These are phyloP conservation scores for Chaenocephalus aceratus DNA, from an alignment of 2,113 vertebrate genomes.

Conservation along the genomic window DNA sequence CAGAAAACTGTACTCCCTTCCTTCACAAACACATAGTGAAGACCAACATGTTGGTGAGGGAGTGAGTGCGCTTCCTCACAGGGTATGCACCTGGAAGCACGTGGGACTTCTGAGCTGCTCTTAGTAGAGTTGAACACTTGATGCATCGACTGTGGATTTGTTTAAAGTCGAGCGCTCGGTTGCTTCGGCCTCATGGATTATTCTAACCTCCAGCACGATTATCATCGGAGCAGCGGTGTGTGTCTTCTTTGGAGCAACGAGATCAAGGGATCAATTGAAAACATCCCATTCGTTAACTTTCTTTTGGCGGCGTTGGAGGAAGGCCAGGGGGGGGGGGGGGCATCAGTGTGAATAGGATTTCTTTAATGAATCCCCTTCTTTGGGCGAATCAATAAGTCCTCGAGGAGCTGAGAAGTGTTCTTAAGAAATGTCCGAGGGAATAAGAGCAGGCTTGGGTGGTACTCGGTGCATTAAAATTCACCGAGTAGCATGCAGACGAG, in stretches of 20 bases:
- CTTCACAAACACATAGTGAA: too few relatives aligned
- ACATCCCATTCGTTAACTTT: constrained; percentile 46
- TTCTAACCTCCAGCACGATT: constrained; percentile 37
- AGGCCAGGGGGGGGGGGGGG: constrained; percentile 29
- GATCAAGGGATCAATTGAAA: constrained; percentile 48
- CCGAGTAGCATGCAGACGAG: not conserved
- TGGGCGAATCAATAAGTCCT: constrained; percentile 11
- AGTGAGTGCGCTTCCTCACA: too few relatives aligned
- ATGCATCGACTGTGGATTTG: not conserved
- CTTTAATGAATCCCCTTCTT: constrained; percentile 55
- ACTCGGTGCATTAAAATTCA: too few relatives aligned
- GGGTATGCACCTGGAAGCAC: not conserved
- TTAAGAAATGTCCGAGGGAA: constrained; percentile 15
- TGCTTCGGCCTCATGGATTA: constrained; percentile 47
- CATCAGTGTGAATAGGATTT: constrained; percentile 58
- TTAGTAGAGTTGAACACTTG: not conserved
- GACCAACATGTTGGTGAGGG: too few relatives aligned
- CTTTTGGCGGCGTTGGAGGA: constrained; percentile 51
- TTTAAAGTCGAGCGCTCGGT: not conserved
- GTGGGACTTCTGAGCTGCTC: constrained; percentile 4
- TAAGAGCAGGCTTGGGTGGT: constrained; percentile 4
- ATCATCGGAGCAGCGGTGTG: constrained; percentile 42
- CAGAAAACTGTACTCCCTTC: too few relatives aligned
- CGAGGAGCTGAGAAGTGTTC: constrained; percentile 15
- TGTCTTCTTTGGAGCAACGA: constrained; percentile 38